phyloP scores from a whole-genome alignment of 2,797 vertebrate genomes.

The Mus minutoides region DNA sequence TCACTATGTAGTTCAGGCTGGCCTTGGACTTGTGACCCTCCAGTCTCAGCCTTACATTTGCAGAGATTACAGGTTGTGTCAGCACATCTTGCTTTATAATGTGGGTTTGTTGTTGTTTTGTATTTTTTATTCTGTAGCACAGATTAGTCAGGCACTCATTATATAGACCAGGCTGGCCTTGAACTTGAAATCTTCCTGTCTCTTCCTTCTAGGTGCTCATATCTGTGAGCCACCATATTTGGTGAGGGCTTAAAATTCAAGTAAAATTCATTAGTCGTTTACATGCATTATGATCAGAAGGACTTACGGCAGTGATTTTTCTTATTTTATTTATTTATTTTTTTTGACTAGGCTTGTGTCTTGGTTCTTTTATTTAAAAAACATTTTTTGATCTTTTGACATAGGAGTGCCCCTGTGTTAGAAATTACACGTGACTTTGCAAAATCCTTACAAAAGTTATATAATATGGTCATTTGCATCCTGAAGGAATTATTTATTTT shows the following conservation, averaged over 20 bases:
- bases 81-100: background rate
- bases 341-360: constrained; percentile 28
- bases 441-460: constrained; percentile 57
- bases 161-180: background rate
- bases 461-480: constrained; percentile 42
- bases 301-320: background rate
- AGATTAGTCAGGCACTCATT: background rate
- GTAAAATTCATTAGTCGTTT: constrained; percentile 25
- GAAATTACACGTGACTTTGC: background rate
- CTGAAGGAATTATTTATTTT: constrained; percentile 41
- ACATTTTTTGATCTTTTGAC: background rate
- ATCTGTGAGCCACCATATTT: background rate
- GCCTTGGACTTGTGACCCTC: background rate
- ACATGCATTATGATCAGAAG: background rate
- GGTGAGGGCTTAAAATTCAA: constrained; percentile 37
- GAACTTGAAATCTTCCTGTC: background rate
- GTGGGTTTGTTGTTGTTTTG: background rate
- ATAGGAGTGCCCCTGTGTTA: background rate
- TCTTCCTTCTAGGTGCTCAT: background rate
- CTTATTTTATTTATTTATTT: constrained; percentile 14
- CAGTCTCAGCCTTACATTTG: background rate
- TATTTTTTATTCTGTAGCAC: background rate
- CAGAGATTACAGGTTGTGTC: background rate
- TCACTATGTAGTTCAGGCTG: background rate
- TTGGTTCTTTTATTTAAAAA: constrained; percentile 47